Percentiles rank a stretch among this genome's conserved stretches.
Evolutionary conservation across 2,888 invertebrate species (phyloP).

Genomic region (Hecatera dysodea): DNA sequence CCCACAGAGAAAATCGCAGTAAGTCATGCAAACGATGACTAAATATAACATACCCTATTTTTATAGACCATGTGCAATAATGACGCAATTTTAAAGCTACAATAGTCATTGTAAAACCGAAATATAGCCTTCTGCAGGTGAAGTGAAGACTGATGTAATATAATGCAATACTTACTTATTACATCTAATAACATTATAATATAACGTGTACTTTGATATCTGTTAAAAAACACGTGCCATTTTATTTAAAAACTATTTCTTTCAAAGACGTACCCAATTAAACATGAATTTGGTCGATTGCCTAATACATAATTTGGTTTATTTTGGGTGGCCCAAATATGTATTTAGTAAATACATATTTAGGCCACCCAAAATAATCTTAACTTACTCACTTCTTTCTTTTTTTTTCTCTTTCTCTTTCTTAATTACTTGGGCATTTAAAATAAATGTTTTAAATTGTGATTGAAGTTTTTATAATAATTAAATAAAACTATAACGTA

Average conservation of each 20-base stretch:
- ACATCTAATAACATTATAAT: constrained; percentile 1
- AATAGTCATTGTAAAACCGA: not conserved
- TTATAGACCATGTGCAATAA: not conserved
- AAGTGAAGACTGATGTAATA: constrained; percentile 47
- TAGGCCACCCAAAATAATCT: too few species aligned
- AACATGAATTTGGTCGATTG: constrained; percentile 25
- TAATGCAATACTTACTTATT: constrained; percentile 19
- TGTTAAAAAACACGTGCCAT: constrained; percentile 2
- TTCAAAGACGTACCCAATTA: not conserved
- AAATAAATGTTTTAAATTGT: not conserved
- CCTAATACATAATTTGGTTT: constrained; percentile 18
- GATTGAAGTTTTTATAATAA: not conserved
- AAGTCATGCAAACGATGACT: constrained; percentile 6
- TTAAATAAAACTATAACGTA: not conserved
- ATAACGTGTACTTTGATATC: constrained; percentile 5
- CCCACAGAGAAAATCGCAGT: constrained; percentile 3
- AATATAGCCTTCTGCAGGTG: constrained; percentile 14
- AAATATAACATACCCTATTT: not conserved
- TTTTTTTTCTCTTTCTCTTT: too few species aligned
- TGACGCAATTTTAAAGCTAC: constrained; percentile 26
- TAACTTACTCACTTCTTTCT: too few species aligned
- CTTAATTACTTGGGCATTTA: not conserved
- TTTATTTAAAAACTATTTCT: not conserved
- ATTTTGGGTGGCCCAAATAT: constrained; percentile 38
- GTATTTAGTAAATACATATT: too few species aligned